Evolutionary conservation across 2,113 vertebrate species (phyloP), one percentile per base, ranked within the genome.

Genomic region (Lasiurus borealis): DNA sequence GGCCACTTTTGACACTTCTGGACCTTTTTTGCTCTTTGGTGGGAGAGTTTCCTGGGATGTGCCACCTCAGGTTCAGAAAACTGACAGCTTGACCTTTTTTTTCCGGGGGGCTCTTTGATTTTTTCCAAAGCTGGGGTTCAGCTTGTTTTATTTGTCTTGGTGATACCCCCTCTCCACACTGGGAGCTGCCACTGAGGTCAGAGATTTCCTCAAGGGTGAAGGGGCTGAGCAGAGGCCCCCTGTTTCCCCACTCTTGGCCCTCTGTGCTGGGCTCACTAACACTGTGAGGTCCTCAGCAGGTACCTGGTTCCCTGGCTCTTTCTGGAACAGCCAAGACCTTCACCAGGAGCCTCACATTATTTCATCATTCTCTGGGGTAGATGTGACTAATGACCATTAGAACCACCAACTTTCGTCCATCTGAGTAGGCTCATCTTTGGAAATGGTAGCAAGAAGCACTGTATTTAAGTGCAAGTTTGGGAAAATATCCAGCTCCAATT

Each of bases 141-240:
- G 84, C 14, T 77, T 83, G 36, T 85, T 64, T 96, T 93, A 57
- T 90, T 59, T 93, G 46, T 11, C 46, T 78, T 50, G 9, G 44
- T 72, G 95, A 83, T 62, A 59, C 5, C 11, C 40, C 4, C 52
- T 40, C 19, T 9, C 25, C 4, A 8, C 62, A 34, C 68, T n/a
- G 87, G 75, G 76, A 44, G 59, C 66, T 75, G 0, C 0, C 31
- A 14, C n/a, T 75, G 77, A 40, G 27, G 91, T 68, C 0, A n/a
- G 23, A 19, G 72, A 52, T 96, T 95, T 97, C 88, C 66, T 95
- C 96, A 52, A 50, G 9, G 64, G 12, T 18, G 23, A 18, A 1
- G 2, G 31, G 11, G 18, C 46, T n/a, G 59, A 50, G 12, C 25
- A 54, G 6, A 11, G 31, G 71, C 5, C 8, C 72, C 25, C 34